These are phyloP conservation scores for Drosophila yooni DNA, from an alignment of 2,888 invertebrate species.

Conservation along the genomic window DNA sequence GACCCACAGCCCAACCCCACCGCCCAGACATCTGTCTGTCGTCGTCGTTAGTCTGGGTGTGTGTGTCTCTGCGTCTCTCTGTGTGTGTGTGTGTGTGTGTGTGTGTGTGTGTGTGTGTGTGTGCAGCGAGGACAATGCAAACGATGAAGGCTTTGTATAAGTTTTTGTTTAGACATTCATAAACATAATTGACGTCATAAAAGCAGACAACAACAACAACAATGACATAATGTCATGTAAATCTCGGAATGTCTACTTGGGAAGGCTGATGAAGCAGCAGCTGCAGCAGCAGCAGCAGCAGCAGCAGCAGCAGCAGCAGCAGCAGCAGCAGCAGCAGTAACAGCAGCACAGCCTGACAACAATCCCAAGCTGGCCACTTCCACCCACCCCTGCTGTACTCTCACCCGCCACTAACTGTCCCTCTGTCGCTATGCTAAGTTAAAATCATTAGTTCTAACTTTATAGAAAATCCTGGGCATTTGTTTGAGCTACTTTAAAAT, in stretches of 20 bases:
- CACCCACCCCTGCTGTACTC: not conserved
- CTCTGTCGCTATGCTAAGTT: conserved; percentile 54
- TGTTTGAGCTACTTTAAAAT: conserved; percentile 78
- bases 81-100: conserved; percentile 2
- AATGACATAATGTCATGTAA: conserved; percentile 80
- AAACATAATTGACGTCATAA: conserved; percentile 80
- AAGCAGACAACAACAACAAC: conserved; percentile 63
- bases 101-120: not conserved
- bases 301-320: conserved; percentile 7
- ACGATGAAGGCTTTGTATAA: conserved; percentile 66
- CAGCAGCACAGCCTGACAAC: conserved; percentile 1
- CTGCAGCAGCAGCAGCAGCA: no score
- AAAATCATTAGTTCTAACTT: conserved; percentile 77
- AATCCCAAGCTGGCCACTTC: not conserved
- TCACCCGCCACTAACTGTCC: not conserved
- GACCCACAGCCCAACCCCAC: not conserved
- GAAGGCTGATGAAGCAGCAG: conserved; percentile 12
- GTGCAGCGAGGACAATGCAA: conserved; percentile 49
- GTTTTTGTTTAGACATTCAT: conserved; percentile 79
- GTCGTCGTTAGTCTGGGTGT: not conserved
- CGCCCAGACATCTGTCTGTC: conserved; percentile 2
- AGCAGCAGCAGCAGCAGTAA: conserved; percentile 1
- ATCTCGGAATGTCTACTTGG: conserved; percentile 47
- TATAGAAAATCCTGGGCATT: conserved; percentile 73
- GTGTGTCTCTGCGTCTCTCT: conserved; percentile 8